phyloP scores from a whole-genome alignment of 2,888 invertebrate species.

The Phyto melanocephala region DNA sequence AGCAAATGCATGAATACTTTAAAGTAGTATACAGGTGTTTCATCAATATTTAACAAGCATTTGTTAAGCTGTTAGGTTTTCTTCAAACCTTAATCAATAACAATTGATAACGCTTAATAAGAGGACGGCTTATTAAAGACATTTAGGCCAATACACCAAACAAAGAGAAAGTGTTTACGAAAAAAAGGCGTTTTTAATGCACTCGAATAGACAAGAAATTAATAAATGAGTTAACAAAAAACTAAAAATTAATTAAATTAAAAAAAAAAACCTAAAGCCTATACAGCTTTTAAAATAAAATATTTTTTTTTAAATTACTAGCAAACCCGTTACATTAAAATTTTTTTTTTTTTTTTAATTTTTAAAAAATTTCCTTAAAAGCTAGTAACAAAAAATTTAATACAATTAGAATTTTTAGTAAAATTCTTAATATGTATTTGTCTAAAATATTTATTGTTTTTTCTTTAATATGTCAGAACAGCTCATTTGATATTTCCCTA shows the following conservation, averaged over 20 bases:
- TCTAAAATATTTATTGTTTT: no score
- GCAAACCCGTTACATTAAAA: background rate
- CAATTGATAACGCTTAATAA: background rate
- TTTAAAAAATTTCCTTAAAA: no score
- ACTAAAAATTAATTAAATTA: background rate
- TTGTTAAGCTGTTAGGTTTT: conserved; percentile 33
- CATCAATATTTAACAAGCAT: conserved; percentile 52
- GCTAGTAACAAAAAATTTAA: no score
- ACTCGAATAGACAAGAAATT: conserved; percentile 22
- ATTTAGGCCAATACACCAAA: background rate
- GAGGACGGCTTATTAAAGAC: background rate
- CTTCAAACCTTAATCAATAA: conserved; percentile 15
- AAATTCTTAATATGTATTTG: no score
- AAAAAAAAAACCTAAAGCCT: no score
- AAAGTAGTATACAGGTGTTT: conserved; percentile 44
- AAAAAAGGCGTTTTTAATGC: background rate
- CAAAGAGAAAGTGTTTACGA: conserved; percentile 52
- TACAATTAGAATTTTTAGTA: no score
- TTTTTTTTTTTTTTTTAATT: background rate
- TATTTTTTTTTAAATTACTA: background rate
- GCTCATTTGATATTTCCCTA: no score
- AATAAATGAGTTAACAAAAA: conserved; percentile 33
- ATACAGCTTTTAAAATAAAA: no score
- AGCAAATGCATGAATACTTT: conserved; percentile 20
- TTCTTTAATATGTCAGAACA: no score